These are phyloP conservation scores for Imbricaverruca yamaguchii DNA, from an alignment of 2,888 invertebrate species.

Conservation along the genomic window DNA sequence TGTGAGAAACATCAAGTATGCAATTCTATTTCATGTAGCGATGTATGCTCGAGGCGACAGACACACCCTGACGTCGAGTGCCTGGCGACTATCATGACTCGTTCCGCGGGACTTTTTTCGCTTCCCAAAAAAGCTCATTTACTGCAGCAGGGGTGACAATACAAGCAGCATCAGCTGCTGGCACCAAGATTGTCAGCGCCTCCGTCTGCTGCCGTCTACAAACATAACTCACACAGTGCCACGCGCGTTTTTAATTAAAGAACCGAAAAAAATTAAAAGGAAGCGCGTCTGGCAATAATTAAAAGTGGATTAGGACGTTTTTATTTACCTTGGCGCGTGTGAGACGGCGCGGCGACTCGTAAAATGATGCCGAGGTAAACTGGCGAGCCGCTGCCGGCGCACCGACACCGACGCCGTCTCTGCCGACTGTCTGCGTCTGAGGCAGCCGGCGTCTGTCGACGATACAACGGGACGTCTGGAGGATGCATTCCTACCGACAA, in stretches of 20 bases:
- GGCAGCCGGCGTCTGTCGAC: too few species aligned
- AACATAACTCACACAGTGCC: conserved; percentile 19
- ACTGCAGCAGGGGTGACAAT: not conserved
- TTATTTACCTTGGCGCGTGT: conserved; percentile 12
- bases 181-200: not conserved
- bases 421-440: too few species aligned
- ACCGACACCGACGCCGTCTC: too few species aligned
- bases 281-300: conserved; percentile 19
- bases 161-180: not conserved
- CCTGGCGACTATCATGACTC: too few species aligned
- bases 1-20: too few species aligned
- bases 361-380: not conserved
- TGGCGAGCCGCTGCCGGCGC: too few species aligned
- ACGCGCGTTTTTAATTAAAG: conserved; percentile 20
- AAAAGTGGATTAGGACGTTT: conserved; percentile 22
- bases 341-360: not conserved
- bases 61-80: too few species aligned
- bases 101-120: too few species aligned
- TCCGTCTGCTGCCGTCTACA: conserved; percentile 6
- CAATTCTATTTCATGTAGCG: too few species aligned
- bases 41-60: too few species aligned
- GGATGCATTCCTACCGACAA: too few species aligned
- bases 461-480: too few species aligned
- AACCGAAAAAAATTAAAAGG: conserved; percentile 20
- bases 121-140: not conserved